Percentiles rank a stretch among this genome's conserved stretches.
phyloP scores from a whole-genome alignment of 2,797 vertebrate genomes.

The Platyrinchus mystaceus region DNA sequence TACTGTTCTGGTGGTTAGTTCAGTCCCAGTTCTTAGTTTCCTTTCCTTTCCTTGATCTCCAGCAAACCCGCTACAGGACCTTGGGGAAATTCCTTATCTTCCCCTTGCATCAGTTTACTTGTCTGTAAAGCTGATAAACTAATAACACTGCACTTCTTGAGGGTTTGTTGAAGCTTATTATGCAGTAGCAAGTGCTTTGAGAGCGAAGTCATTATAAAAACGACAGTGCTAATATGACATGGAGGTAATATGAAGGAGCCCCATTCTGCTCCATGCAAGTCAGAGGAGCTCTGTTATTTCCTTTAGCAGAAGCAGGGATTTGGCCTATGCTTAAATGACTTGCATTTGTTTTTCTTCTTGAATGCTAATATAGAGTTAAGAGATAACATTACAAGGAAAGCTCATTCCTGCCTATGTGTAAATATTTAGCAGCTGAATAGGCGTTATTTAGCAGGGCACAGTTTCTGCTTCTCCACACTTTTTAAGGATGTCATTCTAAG shows the following conservation, averaged over 20 bases:
- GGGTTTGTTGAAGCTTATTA: slow-evolving; percentile 6
- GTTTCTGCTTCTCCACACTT: slow-evolving; percentile 6
- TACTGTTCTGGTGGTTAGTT: not conserved
- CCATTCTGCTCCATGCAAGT: not conserved
- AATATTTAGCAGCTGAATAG: slow-evolving; percentile 39
- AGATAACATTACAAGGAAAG: slow-evolving; percentile 17
- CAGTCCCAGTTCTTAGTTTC: not conserved
- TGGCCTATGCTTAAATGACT: slow-evolving; percentile 30
- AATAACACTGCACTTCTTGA: not conserved
- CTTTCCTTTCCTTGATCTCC: not conserved
- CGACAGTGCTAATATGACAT: not conserved
- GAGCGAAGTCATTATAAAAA: not conserved
- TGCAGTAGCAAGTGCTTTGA: not conserved
- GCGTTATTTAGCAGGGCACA: not conserved
- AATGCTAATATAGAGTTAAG: slow-evolving; percentile 3
- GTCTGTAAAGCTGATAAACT: slow-evolving; percentile 23
- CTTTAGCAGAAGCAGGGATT: slow-evolving; percentile 9
- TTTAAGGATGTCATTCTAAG: slow-evolving; percentile 20
- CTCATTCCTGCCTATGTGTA: not conserved
- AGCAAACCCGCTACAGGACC: slow-evolving; percentile 15
- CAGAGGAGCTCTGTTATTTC: not conserved
- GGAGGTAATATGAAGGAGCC: not conserved
- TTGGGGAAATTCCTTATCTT: slow-evolving; percentile 40
- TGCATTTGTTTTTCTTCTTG: slow-evolving; percentile 37
- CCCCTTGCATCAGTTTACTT: not conserved